Conservation (phyloP, 1,140 invertebrate species). For the Trachelipus rathkii region DNA sequence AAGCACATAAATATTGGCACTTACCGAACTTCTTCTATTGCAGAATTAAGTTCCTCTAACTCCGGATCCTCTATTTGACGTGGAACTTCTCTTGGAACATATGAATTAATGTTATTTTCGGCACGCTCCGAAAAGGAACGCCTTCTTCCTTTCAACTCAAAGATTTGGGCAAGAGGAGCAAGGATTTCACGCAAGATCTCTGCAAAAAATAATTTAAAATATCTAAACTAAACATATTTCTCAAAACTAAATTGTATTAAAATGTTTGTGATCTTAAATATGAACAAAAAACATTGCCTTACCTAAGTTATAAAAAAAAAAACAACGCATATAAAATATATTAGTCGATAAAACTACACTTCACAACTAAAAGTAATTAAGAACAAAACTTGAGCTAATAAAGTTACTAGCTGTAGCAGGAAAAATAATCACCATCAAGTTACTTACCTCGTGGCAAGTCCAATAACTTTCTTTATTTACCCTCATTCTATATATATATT, state of each 20-base stretch:
- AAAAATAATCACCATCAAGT: too few relatives aligned
- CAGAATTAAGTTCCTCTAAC: conserved; percentile 64
- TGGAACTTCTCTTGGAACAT: conserved; percentile 50
- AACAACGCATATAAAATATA: too few relatives aligned
- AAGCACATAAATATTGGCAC: conserved; percentile 25
- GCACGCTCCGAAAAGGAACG: conserved; percentile 6
- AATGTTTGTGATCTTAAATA: too few relatives aligned
- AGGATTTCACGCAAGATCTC: conserved; percentile 18
- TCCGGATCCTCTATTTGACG: conserved; percentile 63
- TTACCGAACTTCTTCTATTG: conserved; percentile 70
- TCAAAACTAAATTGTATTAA: too few relatives aligned
- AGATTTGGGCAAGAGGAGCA: conserved; percentile 1
- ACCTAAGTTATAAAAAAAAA: too few relatives aligned
- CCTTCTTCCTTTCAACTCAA: conserved; percentile 14
- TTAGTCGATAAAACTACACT: too few relatives aligned
- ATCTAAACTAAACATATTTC: too few relatives aligned
- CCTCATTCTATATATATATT: conserved; percentile 5
- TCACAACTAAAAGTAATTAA: too few relatives aligned
- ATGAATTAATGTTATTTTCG: conserved; percentile 29
- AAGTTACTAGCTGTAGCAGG: too few relatives aligned
- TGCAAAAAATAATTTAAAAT: not conserved
- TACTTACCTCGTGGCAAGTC: too few relatives aligned
- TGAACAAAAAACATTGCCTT: too few relatives aligned
- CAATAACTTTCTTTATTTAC: not conserved
- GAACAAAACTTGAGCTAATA: too few relatives aligned